phyloP scores from a whole-genome alignment of 2,113 vertebrate species.

The Trichechus manatus region DNA sequence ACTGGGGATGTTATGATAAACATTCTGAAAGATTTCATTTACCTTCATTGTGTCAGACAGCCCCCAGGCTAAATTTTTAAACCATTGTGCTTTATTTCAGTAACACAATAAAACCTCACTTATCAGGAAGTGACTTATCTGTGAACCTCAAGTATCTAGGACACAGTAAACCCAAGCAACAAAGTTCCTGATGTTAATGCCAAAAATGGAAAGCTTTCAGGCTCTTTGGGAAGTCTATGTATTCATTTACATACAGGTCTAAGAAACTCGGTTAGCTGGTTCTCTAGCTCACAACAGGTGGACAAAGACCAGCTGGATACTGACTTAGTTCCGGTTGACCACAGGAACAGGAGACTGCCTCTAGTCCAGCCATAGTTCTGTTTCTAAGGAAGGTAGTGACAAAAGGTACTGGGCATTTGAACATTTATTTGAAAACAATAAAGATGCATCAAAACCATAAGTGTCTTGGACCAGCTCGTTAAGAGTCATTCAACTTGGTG shows the following conservation, averaged over 20 bases:
- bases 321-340: neutral
- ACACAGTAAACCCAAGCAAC: neutral
- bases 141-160: conserved; percentile 18
- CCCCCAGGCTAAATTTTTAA: neutral
- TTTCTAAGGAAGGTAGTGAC: neutral
- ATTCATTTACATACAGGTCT: neutral
- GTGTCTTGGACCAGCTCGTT: no score
- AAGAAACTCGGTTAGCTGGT: neutral
- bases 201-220: conserved; percentile 26
- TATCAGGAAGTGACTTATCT: conserved; percentile 53
- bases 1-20: neutral
- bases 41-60: neutral
- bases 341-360: neutral
- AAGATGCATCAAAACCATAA: fast-evolving
- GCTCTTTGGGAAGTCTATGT: neutral
- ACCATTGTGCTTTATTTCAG: conserved; percentile 60
- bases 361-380: neutral
- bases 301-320: neutral
- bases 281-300: neutral
- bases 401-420: neutral
- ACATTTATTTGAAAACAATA: neutral
- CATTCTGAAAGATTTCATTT: conserved; percentile 54
- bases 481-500: neutral
- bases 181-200: conserved; percentile 44
- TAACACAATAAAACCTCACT: conserved; percentile 51